Base-by-base conservation (phyloP, 2,113 vertebrate species). In the Platysteira castanea region DNA sequence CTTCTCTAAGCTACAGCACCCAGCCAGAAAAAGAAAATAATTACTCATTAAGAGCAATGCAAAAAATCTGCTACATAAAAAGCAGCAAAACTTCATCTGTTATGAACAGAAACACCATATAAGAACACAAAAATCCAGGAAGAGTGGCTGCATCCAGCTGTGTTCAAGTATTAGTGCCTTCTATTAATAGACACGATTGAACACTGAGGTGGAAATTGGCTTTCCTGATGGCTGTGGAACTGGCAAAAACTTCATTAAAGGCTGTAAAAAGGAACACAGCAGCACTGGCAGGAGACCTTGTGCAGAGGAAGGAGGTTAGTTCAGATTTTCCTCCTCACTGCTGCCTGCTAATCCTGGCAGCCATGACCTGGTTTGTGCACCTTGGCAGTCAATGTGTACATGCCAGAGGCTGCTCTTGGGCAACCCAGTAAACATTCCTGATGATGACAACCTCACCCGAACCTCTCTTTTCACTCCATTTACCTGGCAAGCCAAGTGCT, bases 331-430 rank as follows among this genome's bases (percentile, higher is more conserved):
- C 77, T 50, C 50, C 41, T 30, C 21, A 1, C 24, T 46, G 63
- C 22, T 69, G 49, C 61, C 83, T 73, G 26, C 33, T 41, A 27
- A 28, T 19, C 11, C 56, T 4, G 4, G 44, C 11, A 67, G 70
- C 2, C 2, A 9, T 3, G 15, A 44, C 20, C 63, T 31, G 37
- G 28, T 49, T 37, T 37, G 39, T 20, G 37, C 28, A 42, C 21
- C 31, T 26, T 27, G n/a, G 49, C 50, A 52, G 17, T 3, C 24
- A 4, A 19, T 0, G 21, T 7, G 10, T 1, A 28, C 10, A 2
- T 3, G 19, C 46, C 69, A 57, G 33, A 59, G 47, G 52, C 35
- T 59, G 69, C 68, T 78, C 39, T 7, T 8, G 5, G 28, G 37
- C 80, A 84, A 57, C 35, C 26, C 6, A 56, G 33, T 1, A 61